Evolutionary conservation across 2,888 invertebrate species (phyloP).

Genomic region (Noctua janthina): DNA sequence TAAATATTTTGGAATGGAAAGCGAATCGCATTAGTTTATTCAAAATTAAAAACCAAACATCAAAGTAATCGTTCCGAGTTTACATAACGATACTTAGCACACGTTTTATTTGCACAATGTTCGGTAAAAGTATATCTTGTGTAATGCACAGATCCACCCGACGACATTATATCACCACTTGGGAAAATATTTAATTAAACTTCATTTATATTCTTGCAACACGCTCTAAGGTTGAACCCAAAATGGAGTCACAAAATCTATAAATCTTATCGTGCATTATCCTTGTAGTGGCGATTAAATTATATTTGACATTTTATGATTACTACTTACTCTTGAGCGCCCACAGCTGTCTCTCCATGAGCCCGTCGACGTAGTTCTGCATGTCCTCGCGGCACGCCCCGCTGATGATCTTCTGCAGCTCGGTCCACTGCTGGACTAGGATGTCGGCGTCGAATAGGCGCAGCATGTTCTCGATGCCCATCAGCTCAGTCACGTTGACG

Average conservation of each 20-base stretch:
- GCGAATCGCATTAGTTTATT: constrained; percentile 45
- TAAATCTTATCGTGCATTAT: constrained; percentile 18
- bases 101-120: constrained; percentile 60
- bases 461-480: constrained; percentile 89
- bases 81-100: constrained; percentile 55
- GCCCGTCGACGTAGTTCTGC: constrained; percentile 91
- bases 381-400: constrained; percentile 90
- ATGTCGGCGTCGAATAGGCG: constrained; percentile 90
- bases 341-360: constrained; percentile 91
- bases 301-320: constrained; percentile 24
- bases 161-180: constrained; percentile 49
- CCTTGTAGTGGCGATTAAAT: neutral
- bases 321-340: constrained; percentile 93
- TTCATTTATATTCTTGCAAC: constrained; percentile 17
- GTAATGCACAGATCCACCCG: constrained; percentile 33
- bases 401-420: constrained; percentile 85
- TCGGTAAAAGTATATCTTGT: constrained; percentile 62
- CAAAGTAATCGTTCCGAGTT: constrained; percentile 42
- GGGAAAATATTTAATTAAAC: constrained; percentile 22
- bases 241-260: constrained; percentile 23
- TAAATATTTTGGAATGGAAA: constrained; percentile 52
- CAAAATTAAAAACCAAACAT: constrained; percentile 35
- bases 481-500: constrained; percentile 66
- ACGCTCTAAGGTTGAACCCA: constrained; percentile 1
- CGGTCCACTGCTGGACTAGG: constrained; percentile 90